A percentile compares a stretch with the other conserved stretches of the same genome.
phyloP scores from a whole-genome alignment of 1,140 invertebrate genomes.

The Lasioglossum albipes region DNA sequence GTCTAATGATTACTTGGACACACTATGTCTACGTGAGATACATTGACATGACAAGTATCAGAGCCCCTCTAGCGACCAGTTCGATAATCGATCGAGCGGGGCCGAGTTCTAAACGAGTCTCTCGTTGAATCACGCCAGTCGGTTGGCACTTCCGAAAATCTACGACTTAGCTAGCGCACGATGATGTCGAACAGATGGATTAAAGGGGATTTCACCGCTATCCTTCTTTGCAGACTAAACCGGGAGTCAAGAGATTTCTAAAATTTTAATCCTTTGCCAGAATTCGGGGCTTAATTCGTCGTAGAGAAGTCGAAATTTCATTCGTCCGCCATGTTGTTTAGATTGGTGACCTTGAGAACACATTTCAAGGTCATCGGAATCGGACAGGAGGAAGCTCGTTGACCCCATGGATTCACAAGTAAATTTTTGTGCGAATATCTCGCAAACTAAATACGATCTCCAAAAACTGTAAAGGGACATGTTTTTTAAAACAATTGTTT shows the following conservation, averaged over 20 bases:
- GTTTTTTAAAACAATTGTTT: no score
- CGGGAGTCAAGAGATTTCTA: background rate
- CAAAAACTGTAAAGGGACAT: no score
- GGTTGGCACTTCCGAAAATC: conserved; percentile 2
- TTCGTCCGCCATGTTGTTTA: background rate
- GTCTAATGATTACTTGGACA: no score
- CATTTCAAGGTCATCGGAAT: no score
- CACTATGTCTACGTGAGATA: no score
- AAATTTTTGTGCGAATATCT: no score
- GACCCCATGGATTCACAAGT: no score
- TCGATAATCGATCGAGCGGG: conserved; percentile 43
- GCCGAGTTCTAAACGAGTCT: background rate
- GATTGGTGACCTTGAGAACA: no score
- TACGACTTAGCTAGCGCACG: background rate
- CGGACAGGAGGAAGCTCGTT: no score
- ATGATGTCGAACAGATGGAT: conserved; percentile 16
- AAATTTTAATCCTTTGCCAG: conserved; percentile 18
- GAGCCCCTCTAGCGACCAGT: conserved; percentile 13
- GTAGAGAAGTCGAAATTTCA: conserved; percentile 7
- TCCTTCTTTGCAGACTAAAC: background rate
- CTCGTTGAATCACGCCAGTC: background rate
- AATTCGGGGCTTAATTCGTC: background rate
- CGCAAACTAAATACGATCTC: no score
- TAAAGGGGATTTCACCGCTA: conserved; percentile 32
- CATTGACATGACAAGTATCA: background rate